These are phyloP conservation scores for Orius laevigatus DNA, from an alignment of 1,140 invertebrate genomes.

Conservation along the genomic window DNA sequence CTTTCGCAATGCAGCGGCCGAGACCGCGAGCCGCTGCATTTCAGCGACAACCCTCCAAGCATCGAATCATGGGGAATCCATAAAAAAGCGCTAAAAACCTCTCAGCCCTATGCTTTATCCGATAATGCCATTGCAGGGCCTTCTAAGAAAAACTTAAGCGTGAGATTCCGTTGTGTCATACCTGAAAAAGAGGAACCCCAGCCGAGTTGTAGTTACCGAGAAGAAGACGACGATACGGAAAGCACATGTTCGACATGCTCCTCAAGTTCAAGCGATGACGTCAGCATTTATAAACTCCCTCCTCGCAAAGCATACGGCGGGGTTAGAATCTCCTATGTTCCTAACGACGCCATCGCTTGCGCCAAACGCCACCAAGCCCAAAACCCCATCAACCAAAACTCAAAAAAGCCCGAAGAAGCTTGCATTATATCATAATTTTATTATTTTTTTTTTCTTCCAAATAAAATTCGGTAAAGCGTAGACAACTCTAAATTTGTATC, in stretches of 20 bases:
- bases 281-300: slow-evolving; percentile 64
- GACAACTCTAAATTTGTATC: no score
- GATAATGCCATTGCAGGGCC: not conserved
- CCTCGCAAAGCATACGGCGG: slow-evolving; percentile 65
- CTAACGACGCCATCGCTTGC: slow-evolving; percentile 68
- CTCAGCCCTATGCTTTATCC: not conserved
- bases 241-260: slow-evolving; percentile 75
- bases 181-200: slow-evolving; percentile 14
- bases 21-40: slow-evolving; percentile 39
- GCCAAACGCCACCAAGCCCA: slow-evolving; percentile 45
- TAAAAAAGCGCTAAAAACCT: slow-evolving; percentile 10
- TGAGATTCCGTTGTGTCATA: slow-evolving; percentile 14
- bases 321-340: slow-evolving; percentile 74
- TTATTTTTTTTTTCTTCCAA: no score
- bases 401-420: not conserved
- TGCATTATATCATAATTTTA: no score
- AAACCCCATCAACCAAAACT: slow-evolving; percentile 2
- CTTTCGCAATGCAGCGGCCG: slow-evolving; percentile 29
- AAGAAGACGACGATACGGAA: slow-evolving; percentile 38
- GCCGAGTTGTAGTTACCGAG: slow-evolving; percentile 19
- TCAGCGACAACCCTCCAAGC: slow-evolving; percentile 30
- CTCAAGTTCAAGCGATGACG: slow-evolving; percentile 65
- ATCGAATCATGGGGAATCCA: slow-evolving; percentile 29
- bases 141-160: slow-evolving; percentile 12
- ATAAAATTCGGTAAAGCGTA: no score